A percentile compares a stretch with the other conserved stretches of the same genome.
These are phyloP conservation scores for Coleophora deauratella DNA, from an alignment of 2,888 invertebrate species.

Conservation along the genomic window DNA sequence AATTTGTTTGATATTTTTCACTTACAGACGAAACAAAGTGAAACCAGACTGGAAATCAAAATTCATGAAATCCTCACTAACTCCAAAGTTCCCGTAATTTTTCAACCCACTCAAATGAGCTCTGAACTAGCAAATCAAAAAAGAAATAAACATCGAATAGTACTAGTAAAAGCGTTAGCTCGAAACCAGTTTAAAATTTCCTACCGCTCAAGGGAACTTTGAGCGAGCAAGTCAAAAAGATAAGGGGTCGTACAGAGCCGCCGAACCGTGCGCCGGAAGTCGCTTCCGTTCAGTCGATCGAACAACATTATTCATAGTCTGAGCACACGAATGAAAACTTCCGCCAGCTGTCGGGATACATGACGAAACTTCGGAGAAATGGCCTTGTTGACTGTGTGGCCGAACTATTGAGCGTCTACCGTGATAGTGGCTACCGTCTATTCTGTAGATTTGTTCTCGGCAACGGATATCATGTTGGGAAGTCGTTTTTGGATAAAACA, in stretches of 20 bases:
- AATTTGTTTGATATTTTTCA: too few relatives aligned
- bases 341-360: constrained; percentile 21
- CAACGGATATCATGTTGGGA: too few relatives aligned
- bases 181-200: constrained; percentile 33
- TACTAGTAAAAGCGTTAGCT: constrained; percentile 16
- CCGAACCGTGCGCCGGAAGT: constrained; percentile 27
- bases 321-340: constrained; percentile 39
- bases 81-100: too few relatives aligned
- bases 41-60: too few relatives aligned
- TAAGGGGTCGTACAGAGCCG: constrained; percentile 26
- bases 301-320: constrained; percentile 42
- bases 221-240: constrained; percentile 29
- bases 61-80: too few relatives aligned
- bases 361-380: constrained; percentile 35
- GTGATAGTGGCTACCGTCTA: too few relatives aligned
- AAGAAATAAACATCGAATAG: background rate
- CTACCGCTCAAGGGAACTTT: constrained; percentile 33
- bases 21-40: too few relatives aligned
- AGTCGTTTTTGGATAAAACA: too few relatives aligned
- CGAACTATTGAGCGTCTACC: background rate
- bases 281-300: constrained; percentile 33
- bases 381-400: constrained; percentile 19
- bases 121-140: background rate
- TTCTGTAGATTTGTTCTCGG: too few relatives aligned
- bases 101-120: too few relatives aligned